phyloP scores from a whole-genome alignment of 1,140 invertebrate genomes.

The Leptinotarsa texana region DNA sequence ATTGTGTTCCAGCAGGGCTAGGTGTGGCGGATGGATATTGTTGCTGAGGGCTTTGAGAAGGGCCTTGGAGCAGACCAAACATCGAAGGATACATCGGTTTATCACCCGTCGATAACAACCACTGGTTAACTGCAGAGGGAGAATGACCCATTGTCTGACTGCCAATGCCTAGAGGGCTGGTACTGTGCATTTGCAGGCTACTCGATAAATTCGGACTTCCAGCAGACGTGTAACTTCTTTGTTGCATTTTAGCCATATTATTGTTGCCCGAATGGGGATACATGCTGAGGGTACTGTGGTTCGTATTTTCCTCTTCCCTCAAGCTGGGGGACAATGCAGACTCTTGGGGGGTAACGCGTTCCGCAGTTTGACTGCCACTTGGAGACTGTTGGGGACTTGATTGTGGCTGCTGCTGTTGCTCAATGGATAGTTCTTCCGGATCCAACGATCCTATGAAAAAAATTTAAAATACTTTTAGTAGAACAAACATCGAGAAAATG shows the following conservation, averaged over 20 bases:
- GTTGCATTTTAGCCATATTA: slow-evolving; percentile 54
- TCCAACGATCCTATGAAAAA: slow-evolving; percentile 72
- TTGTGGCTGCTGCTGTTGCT: slow-evolving; percentile 53
- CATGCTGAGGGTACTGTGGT: slow-evolving; percentile 68
- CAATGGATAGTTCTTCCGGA: slow-evolving; percentile 75
- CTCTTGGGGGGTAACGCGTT: slow-evolving; percentile 57
- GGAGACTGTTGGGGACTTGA: slow-evolving; percentile 50
- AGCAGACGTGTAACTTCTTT: slow-evolving; percentile 49
- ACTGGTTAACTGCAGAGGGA: slow-evolving; percentile 54
- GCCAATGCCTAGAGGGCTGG: slow-evolving; percentile 47
- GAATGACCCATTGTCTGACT: slow-evolving; percentile 49
- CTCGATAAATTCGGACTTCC: slow-evolving; percentile 47
- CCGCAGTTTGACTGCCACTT: slow-evolving; percentile 48
- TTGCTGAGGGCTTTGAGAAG: slow-evolving; percentile 56
- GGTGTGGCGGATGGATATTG: slow-evolving; percentile 61
- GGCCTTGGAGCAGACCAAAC: slow-evolving; percentile 57
- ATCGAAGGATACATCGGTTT: slow-evolving; percentile 61
- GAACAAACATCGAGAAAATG: too few relatives aligned
- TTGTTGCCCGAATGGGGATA: slow-evolving; percentile 60
- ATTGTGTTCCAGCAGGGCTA: slow-evolving; percentile 59
- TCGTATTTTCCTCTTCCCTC: slow-evolving; percentile 74
- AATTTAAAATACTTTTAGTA: neutral
- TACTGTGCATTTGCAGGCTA: slow-evolving; percentile 45
- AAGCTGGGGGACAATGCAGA: slow-evolving; percentile 59
- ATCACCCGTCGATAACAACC: slow-evolving; percentile 60